phyloP scores from a whole-genome alignment of 2,888 invertebrate species.

The Homarus gammarus region DNA sequence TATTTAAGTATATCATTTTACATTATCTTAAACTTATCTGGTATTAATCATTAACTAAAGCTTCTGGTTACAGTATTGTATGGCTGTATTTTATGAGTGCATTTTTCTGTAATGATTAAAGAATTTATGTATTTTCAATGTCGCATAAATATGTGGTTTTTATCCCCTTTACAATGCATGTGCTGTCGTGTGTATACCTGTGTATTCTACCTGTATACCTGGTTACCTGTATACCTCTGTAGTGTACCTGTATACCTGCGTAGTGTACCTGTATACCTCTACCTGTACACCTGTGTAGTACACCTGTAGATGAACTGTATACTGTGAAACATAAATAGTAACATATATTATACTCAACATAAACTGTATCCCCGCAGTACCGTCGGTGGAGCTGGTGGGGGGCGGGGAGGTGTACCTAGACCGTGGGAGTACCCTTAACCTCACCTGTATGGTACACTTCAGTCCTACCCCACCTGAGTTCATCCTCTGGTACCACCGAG shows the following conservation, averaged over 20 bases:
- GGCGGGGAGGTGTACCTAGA: conserved; percentile 61
- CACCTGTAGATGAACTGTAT: neutral
- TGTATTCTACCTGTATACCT: neutral
- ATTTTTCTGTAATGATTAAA: no score
- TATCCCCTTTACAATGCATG: no score
- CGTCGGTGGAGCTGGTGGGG: conserved; percentile 65
- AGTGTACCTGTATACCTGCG: neutral
- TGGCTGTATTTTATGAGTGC: no score
- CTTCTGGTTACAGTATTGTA: no score
- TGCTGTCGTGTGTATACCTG: neutral
- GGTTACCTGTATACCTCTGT: no score
- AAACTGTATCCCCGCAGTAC: conserved; percentile 59
- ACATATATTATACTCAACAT: neutral
- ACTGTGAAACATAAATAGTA: neutral
- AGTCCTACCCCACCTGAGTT: conserved; percentile 66
- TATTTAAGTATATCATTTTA: no score
- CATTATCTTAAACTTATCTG: no score
- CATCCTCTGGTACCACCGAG: conserved; percentile 71
- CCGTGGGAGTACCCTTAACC: conserved; percentile 68
- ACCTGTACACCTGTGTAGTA: neutral
- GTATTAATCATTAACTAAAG: no score
- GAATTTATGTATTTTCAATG: no score
- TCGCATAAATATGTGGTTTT: no score
- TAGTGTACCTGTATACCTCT: neutral
- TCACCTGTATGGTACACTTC: conserved; percentile 71